These are phyloP conservation scores for Parascotia fuliginaria DNA, from an alignment of 2,888 invertebrate genomes.

Conservation along the genomic window DNA sequence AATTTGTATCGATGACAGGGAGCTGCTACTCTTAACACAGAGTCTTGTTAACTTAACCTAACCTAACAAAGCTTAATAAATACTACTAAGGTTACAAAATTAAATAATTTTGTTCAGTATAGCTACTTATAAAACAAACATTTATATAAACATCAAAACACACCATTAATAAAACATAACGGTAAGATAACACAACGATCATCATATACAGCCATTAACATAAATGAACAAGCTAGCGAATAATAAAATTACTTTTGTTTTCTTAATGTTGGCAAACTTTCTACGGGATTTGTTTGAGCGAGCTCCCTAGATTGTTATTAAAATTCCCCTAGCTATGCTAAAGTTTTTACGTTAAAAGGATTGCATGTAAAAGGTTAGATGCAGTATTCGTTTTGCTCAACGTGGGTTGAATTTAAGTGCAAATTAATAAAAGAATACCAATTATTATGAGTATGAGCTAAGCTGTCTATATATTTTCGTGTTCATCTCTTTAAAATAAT, in stretches of 20 bases:
- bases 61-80: no score
- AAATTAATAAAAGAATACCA: conserved; percentile 15
- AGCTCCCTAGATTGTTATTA: conserved; percentile 65
- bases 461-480: no score
- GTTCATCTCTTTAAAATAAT: no score
- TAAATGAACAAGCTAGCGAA: conserved; percentile 48
- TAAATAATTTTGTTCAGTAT: no score
- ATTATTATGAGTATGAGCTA: not conserved
- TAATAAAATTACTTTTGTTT: conserved; percentile 67
- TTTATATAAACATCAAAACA: conserved; percentile 2
- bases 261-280: conserved; percentile 65
- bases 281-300: conserved; percentile 57
- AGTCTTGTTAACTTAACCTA: no score
- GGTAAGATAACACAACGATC: conserved; percentile 20
- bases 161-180: no score
- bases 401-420: not conserved
- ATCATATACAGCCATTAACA: conserved; percentile 33
- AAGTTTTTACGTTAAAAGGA: conserved; percentile 66
- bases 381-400: conserved; percentile 21
- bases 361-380: conserved; percentile 48
- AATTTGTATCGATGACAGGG: no score
- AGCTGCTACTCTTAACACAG: no score
- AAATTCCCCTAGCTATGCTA: conserved; percentile 63
- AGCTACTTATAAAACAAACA: no score
- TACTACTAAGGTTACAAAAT: no score